A percentile compares a stretch with the other conserved stretches of the same genome.
Evolutionary conservation across 1,140 invertebrate species (phyloP).

Genomic region (Pemphigus obesinymphae): DNA sequence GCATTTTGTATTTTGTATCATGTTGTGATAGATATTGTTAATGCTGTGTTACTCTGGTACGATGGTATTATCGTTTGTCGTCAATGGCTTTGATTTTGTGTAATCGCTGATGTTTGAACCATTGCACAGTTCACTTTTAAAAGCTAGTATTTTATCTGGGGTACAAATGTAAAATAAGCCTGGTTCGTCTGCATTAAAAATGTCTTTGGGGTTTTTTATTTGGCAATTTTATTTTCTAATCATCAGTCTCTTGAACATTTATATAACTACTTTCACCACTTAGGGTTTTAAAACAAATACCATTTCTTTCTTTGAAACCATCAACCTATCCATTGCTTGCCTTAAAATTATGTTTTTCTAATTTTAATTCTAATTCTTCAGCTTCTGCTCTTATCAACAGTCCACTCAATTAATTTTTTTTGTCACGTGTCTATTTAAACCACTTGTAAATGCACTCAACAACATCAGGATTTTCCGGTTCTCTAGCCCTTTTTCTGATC

Average conservation of each 20-base stretch:
- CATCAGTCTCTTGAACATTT: background rate
- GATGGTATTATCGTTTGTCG: no score
- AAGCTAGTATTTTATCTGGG: conserved; percentile 48
- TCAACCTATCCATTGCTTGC: background rate
- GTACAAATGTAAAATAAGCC: conserved; percentile 50
- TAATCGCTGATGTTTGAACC: no score
- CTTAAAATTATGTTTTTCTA: background rate
- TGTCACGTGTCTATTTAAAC: background rate
- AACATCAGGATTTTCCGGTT: background rate
- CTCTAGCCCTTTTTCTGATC: background rate
- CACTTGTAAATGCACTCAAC: background rate
- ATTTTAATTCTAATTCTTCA: no score
- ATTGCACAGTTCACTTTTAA: conserved; percentile 49
- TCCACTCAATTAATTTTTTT: no score
- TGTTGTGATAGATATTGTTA: no score
- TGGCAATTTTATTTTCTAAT: background rate
- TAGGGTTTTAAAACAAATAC: background rate
- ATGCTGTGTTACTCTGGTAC: no score
- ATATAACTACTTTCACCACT: background rate
- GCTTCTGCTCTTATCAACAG: no score
- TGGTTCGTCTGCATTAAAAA: conserved; percentile 46
- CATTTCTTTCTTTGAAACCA: background rate
- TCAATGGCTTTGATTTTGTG: no score
- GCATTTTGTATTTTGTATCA: no score
- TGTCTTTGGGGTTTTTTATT: background rate